These are phyloP conservation scores for Pseudomyrmex dendroicus DNA, from an alignment of 1,140 invertebrate genomes.

Conservation along the genomic window DNA sequence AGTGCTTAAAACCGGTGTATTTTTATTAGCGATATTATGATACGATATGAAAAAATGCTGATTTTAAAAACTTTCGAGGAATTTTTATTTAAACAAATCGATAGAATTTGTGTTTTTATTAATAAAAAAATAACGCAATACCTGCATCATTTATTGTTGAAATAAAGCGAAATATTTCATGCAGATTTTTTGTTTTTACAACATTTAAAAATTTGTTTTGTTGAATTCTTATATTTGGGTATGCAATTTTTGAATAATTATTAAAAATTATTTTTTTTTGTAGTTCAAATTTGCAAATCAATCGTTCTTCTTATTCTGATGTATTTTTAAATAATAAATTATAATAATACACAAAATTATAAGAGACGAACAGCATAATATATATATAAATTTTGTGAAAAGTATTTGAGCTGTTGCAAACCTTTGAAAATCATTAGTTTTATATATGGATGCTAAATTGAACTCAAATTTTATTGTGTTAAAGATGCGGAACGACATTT, in stretches of 20 bases:
- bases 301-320: too few relatives aligned
- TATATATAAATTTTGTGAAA: too few relatives aligned
- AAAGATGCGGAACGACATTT: too few relatives aligned
- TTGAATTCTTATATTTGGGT: background rate
- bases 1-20: background rate
- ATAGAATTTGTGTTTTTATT: background rate
- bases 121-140: constrained; percentile 1
- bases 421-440: too few relatives aligned
- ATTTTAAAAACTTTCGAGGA: background rate
- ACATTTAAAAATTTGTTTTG: constrained; percentile 4
- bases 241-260: constrained; percentile 1
- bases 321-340: too few relatives aligned
- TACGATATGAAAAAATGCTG: background rate
- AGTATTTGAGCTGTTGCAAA: too few relatives aligned
- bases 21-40: background rate
- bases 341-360: too few relatives aligned
- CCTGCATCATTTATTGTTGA: background rate
- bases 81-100: background rate
- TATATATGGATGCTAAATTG: too few relatives aligned
- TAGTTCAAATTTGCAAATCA: background rate
- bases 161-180: background rate
- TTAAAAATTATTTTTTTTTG: constrained; percentile 4
- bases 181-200: background rate
- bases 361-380: too few relatives aligned
- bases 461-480: too few relatives aligned